Evolutionary conservation across 2,797 vertebrate species (phyloP).

Genomic region (Jordanella pulchra): DNA sequence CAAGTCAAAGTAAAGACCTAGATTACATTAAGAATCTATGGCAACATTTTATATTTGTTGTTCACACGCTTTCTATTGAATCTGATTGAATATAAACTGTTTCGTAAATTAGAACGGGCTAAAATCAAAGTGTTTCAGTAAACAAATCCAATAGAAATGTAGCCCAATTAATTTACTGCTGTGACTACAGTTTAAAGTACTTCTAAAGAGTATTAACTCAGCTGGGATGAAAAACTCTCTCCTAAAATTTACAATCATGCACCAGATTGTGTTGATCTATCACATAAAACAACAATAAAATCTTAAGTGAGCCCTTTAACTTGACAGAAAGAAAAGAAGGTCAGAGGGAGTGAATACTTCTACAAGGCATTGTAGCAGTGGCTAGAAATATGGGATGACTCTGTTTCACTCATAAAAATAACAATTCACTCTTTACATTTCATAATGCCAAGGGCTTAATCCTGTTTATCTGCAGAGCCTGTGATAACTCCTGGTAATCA

Average conservation of each 20-base stretch:
- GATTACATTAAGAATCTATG: background rate
- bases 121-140: no score
- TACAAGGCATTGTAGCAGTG: background rate
- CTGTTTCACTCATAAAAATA: slow-evolving; percentile 33
- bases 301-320: background rate
- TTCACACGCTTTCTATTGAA: no score
- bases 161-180: no score
- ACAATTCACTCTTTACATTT: slow-evolving; percentile 47
- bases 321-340: background rate
- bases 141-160: no score
- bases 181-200: no score
- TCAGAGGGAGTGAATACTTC: background rate
- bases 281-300: background rate
- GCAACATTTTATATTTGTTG: no score
- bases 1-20: background rate
- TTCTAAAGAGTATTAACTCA: background rate
- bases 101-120: no score
- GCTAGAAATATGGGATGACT: slow-evolving; percentile 13
- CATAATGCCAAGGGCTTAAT: slow-evolving; percentile 67
- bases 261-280: background rate
- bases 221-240: background rate
- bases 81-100: no score
- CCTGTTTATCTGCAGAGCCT: slow-evolving; percentile 65
- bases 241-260: no score
- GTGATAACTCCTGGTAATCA: slow-evolving; percentile 66